Conservation (phyloP, 1,140 invertebrate genomes). For the Atta colombica region DNA sequence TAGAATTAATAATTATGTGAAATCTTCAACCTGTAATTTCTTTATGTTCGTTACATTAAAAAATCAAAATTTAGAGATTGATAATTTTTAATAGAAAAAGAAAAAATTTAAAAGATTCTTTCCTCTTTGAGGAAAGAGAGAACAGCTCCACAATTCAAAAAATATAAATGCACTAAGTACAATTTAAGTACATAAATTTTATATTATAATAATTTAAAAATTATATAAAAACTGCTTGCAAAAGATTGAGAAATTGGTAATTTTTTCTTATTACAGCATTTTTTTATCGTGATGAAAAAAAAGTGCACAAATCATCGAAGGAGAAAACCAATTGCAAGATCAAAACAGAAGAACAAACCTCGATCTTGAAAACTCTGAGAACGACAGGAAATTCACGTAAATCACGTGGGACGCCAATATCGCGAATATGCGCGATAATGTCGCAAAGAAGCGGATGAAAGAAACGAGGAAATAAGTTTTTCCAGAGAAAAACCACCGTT, state of each 20-base stretch:
- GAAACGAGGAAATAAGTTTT: slow-evolving; percentile 54
- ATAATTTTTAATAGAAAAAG: not conserved
- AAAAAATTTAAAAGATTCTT: not conserved
- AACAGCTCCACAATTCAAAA: not conserved
- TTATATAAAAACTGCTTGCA: not conserved
- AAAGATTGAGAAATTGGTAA: not conserved
- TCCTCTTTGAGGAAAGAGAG: no score
- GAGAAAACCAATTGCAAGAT: slow-evolving; percentile 31
- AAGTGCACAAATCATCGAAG: not conserved
- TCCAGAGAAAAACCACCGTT: not conserved
- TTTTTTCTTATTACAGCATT: not conserved
- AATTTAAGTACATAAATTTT: not conserved
- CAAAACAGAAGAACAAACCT: slow-evolving; percentile 29
- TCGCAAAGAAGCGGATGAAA: slow-evolving; percentile 30
- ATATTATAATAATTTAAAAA: not conserved
- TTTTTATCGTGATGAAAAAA: not conserved
- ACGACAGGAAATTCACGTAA: slow-evolving; percentile 42
- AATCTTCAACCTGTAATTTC: not conserved
- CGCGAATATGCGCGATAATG: slow-evolving; percentile 45
- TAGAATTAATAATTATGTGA: not conserved
- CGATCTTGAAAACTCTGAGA: slow-evolving; percentile 40
- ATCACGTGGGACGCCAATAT: slow-evolving; percentile 50
- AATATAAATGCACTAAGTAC: not conserved
- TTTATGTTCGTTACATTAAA: not conserved
- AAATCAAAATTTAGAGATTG: not conserved